phyloP scores from a whole-genome alignment of 2,888 invertebrate genomes.

The Drosophila setosimentum region DNA sequence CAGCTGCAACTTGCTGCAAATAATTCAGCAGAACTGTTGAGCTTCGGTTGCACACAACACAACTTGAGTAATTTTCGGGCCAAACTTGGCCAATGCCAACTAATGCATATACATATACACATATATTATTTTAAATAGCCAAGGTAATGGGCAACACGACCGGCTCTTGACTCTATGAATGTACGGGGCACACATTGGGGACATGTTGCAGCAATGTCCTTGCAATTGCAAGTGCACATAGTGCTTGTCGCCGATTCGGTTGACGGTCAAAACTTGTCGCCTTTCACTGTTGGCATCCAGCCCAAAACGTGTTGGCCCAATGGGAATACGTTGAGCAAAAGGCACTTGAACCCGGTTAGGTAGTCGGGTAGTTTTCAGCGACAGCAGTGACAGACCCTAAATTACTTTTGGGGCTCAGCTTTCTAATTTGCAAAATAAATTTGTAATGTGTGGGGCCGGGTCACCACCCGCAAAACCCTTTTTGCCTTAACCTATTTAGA shows the following conservation, averaged over 20 bases:
- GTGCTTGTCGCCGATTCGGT: constrained; percentile 13
- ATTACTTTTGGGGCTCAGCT: constrained; percentile 61
- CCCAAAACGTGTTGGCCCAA: constrained; percentile 45
- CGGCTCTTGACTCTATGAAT: constrained; percentile 9
- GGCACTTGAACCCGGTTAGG: constrained; percentile 35
- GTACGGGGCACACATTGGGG: constrained; percentile 21
- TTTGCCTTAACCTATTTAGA: constrained; percentile 44
- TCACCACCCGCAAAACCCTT: constrained; percentile 36
- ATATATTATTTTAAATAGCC: constrained; percentile 12
- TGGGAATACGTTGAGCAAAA: constrained; percentile 24
- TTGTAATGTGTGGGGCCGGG: constrained; percentile 10
- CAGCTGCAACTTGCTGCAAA: constrained; percentile 14
- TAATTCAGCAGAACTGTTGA: constrained; percentile 43
- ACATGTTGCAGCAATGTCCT: constrained; percentile 55
- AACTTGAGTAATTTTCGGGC: neutral
- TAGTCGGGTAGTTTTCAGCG: constrained; percentile 32
- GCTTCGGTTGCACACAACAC: constrained; percentile 2
- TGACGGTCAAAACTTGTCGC: constrained; percentile 47
- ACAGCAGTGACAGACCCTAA: constrained; percentile 60
- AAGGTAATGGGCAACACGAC: constrained; percentile 48
- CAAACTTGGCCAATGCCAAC: constrained; percentile 45
- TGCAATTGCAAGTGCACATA: constrained; percentile 37
- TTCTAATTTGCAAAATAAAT: constrained; percentile 78
- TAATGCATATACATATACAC: constrained; percentile 7
- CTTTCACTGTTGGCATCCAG: constrained; percentile 62